These are phyloP conservation scores for Lasiurus borealis DNA, from an alignment of 2,113 vertebrate species.

Conservation along the genomic window DNA sequence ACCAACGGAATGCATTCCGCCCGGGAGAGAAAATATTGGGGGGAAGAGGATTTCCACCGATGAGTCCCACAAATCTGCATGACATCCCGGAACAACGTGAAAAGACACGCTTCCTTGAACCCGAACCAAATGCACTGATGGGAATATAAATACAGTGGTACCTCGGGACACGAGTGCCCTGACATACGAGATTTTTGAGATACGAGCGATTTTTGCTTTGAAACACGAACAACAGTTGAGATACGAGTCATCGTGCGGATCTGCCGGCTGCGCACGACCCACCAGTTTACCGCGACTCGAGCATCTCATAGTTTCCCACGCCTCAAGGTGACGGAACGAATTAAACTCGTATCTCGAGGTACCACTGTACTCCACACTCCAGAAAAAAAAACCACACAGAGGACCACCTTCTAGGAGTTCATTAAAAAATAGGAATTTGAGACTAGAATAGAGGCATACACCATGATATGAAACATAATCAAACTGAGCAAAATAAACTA, in stretches of 20 bases:
- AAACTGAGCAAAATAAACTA: neutral
- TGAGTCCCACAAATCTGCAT: neutral
- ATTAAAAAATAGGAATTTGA: neutral
- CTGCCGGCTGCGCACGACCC: too few species aligned
- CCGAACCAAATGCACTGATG: neutral
- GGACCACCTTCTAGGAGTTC: neutral
- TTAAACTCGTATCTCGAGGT: too few species aligned
- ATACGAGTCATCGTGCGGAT: too few species aligned
- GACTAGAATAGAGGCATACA: neutral
- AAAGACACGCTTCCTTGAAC: neutral
- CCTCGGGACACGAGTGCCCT: too few species aligned
- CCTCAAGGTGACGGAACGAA: too few species aligned
- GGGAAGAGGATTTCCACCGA: neutral
- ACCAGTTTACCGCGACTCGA: too few species aligned
- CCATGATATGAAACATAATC: neutral
- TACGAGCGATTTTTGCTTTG: too few species aligned
- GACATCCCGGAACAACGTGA: neutral
- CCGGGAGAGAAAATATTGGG: neutral
- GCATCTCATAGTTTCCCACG: too few species aligned
- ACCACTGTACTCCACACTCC: neutral
- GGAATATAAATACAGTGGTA: neutral
- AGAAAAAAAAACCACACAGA: neutral
- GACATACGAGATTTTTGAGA: too few species aligned
- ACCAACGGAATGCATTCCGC: constrained; percentile 32
- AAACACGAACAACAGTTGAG: too few species aligned